A percentile compares a stretch with the other conserved stretches of the same genome.
These are phyloP conservation scores for Diabrotica virgifera DNA, from an alignment of 1,140 invertebrate genomes.

Conservation along the genomic window DNA sequence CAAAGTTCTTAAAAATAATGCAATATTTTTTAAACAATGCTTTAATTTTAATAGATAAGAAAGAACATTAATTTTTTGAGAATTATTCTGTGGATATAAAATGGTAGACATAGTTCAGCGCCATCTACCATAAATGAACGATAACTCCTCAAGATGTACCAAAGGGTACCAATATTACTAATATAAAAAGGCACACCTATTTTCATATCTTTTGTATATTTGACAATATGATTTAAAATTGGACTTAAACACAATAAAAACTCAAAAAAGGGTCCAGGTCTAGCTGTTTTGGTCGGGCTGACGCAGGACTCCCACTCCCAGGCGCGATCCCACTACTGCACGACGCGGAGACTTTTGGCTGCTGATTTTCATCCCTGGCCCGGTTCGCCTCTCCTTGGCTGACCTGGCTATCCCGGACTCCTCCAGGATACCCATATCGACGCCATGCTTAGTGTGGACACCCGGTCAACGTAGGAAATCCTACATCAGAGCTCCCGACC, in stretches of 20 bases:
- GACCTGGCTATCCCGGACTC: constrained; percentile 76
- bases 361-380: constrained; percentile 95
- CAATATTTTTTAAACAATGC: no score
- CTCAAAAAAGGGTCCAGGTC: not conserved
- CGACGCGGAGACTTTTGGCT: constrained; percentile 94
- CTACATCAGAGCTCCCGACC: constrained; percentile 71
- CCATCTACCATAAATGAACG: no score
- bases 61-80: no score
- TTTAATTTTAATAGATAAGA: no score
- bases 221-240: not conserved
- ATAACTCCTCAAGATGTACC: no score
- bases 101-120: no score
- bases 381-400: constrained; percentile 89
- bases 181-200: no score
- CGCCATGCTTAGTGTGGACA: constrained; percentile 86
- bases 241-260: not conserved
- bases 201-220: no score
- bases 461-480: constrained; percentile 72
- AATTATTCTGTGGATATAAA: no score
- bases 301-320: constrained; percentile 42
- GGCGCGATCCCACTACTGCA: constrained; percentile 96
- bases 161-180: no score
- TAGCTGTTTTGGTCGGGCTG: constrained; percentile 7
- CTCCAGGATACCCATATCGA: constrained; percentile 86
- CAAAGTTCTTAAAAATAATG: no score